Evolutionary conservation across 2,113 vertebrate genomes (phyloP), one percentile per base, ranked within the genome.

Genomic region (Tauraco erythrolophus): DNA sequence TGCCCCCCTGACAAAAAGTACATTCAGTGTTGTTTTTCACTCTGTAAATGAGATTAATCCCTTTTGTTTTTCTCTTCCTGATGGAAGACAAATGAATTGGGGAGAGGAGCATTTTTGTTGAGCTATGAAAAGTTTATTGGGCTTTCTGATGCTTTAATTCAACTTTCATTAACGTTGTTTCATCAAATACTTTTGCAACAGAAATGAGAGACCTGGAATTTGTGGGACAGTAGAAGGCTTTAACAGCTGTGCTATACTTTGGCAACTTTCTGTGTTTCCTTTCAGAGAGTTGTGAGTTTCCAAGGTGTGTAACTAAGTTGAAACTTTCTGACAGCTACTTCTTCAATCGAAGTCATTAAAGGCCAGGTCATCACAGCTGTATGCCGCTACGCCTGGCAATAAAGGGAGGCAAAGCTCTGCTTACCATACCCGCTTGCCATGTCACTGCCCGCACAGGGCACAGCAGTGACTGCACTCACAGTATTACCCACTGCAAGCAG

Each of bases 1-100:
- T 93, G 69, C 35, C 48, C 66, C 43, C 19, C 69, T 33, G 33
- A 92, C 74, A 86, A 94, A 97, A 98, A 97, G 66, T 97, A 91
- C 74, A 71, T 97, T 95, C 84, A 88, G 46, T n/a, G 76, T 97
- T 98, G 84, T 88, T 98, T 98, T 97, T 94, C 92, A 84, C 80
- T 97, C 93, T 88, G 84, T 97, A 98, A 98, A 98, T 98, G 93
- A 97, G 97, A 98, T 98, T 97, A 98, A 96, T 85, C 56, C 11
- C 78, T 96, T 93, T 95, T 98, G 79, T 93, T 97, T 97, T 96
- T 97, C 92, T 97, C 69, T 97, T 86, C 87, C 51, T 79, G 65
- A 74, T 96, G 84, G 93, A 94, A 82, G 57, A 97, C 66, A 98
- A 97, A 68, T 87, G 14, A 95, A 91, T 92, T 90, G 91, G 94